A percentile compares a stretch with the other conserved stretches of the same genome.
Conservation (phyloP, 1,140 invertebrate species). For the Trypoxylus dichotomus region DNA sequence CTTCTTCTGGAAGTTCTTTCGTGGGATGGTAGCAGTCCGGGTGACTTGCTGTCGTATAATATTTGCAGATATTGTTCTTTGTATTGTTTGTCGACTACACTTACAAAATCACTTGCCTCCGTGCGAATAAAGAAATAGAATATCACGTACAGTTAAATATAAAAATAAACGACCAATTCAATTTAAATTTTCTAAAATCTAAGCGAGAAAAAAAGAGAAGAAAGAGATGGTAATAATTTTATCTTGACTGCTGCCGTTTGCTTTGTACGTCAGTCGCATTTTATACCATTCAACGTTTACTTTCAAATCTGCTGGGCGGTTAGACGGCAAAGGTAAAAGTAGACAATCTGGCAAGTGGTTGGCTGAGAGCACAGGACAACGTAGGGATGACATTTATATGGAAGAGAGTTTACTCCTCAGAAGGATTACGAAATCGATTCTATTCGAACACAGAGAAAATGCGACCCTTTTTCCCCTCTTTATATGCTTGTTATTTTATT, state of each 20-base stretch:
- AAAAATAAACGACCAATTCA: background rate
- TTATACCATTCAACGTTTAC: no score
- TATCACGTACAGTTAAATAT: background rate
- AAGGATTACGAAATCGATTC: slow-evolving; percentile 45
- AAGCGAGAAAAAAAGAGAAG: no score
- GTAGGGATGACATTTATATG: slow-evolving; percentile 15
- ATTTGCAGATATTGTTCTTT: slow-evolving; percentile 21
- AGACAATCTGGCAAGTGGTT: slow-evolving; percentile 32
- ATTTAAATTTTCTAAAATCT: no score
- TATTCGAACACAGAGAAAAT: slow-evolving; percentile 37
- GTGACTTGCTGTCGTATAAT: slow-evolving; percentile 6
- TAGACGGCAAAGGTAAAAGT: slow-evolving; percentile 24
- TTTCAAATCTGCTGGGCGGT: no score
- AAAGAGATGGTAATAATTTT: no score
- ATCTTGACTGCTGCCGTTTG: no score
- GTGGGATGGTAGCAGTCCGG: background rate
- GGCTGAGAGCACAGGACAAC: slow-evolving; percentile 27
- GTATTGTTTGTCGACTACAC: slow-evolving; percentile 1
- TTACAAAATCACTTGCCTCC: background rate
- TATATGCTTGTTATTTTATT: slow-evolving; percentile 47
- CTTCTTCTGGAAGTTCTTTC: background rate
- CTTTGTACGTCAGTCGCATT: no score
- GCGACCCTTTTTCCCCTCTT: slow-evolving; percentile 40
- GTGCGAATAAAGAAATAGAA: background rate
- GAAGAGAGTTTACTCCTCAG: slow-evolving; percentile 39